Base-by-base conservation (phyloP, 2,113 vertebrate species). In the Melanotaenia duboulayi region DNA sequence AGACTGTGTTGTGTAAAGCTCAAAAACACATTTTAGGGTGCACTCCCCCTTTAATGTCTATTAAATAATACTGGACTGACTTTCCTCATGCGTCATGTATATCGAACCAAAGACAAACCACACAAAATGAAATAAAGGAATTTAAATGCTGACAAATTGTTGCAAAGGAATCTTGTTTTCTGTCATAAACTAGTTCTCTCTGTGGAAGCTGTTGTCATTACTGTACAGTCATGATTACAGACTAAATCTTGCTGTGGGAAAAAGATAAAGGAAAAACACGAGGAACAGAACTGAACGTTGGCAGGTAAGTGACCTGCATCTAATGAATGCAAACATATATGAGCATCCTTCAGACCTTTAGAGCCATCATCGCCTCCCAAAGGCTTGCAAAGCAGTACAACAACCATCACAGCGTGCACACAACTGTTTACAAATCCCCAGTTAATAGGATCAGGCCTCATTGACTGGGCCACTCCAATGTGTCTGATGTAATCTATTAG, bases 341-440 rank as follows among this genome's bases (percentile, higher is more conserved):
- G 65, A 83, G 74, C 55, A 74, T 76, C 68, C 70, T 63, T 42
- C 70, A 78, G 54, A 81, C 57, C 51, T 63, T 65, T 9, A 17
- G 66, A 79, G 77, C 67, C 75, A 68, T 76, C 86, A 78, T 80
- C 72, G 58, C 58, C 50, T 84, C 44, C 50, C 82, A 64, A 85
- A 89, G 86, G 71, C 86, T 87, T 88, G 87, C 89, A 89, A 85
- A 91, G 82, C 89, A 82, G 81, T 77, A 78, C 87, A 89, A 83
- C 87, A 82, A 82, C 87, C 73, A 67, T 91, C 87, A 85, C 87
- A 89, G 85, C 81, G 82, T 90, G 81, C 83, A 89, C 89, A 90
- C 89, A 92, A 92, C 90, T 91, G 91, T 93, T 94, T 92, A 94
- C 91, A 93, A 92, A 93, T 92, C 91, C 81, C 90, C 87, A 89